Base-by-base conservation (phyloP, 2,113 vertebrate species). In the Stictonetta naevosa region DNA sequence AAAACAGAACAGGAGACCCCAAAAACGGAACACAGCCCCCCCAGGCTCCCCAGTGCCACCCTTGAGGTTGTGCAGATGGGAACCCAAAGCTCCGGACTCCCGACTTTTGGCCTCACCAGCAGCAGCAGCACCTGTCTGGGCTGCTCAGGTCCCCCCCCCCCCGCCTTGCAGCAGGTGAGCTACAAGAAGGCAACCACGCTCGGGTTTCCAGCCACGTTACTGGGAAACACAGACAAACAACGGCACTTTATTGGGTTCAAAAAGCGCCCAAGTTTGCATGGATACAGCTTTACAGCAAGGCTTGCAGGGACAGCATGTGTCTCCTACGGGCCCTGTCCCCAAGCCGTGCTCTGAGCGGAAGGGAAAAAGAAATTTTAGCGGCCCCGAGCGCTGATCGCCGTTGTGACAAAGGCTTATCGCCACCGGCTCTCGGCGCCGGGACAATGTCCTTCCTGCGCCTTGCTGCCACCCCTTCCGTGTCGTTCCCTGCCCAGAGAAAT, bases 401-500 rank as follows among this genome's bases (percentile, higher is more conserved):
- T 23, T n/a, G 86, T 68, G 95, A 95, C 93, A 86, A 93, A 88
- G 2, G 46, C 69, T 86, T 94, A 88, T 93, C 90, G 44, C 56
- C 74, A 64, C 36, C 74, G 48, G 78, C 78, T 79, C 78, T 38
- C 13, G 1, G 72, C 55, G 60, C 80, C 9, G 2, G 56, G 79
- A 94, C 86, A 72, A 83, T 10, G 73, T 95, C 93, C 86, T 89
- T 95, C 93, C 93, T 93, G 81, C 42, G 72, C 59, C 81, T 79
- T 87, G 22, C n/a, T 86, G 66, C 75, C 80, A 81, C 33, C 88
- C 93, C 56, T 96, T 93, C 88, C 23, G 6, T 85, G 81, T 73
- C 40, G 33, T 17, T 91, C 80, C 46, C 68, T 72, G 94, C 85
- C 28, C 92, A 87, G 69, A 55, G 80, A 72, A 92, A 68, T 6